phyloP scores from a whole-genome alignment of 2,888 invertebrate species.

The Andrena praecox region DNA sequence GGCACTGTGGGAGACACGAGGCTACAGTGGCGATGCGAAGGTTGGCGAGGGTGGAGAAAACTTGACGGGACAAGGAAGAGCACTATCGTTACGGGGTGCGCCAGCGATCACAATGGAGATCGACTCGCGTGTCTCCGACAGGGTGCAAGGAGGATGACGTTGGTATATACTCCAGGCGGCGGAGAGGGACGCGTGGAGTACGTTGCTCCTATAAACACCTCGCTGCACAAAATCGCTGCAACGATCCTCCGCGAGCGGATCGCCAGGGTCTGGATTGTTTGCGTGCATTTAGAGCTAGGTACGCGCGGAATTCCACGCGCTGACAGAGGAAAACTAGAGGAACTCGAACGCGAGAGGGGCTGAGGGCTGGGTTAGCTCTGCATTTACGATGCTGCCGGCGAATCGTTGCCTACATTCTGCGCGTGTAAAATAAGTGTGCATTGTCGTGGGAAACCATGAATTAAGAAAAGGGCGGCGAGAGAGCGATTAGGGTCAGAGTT shows the following conservation, averaged over 20 bases:
- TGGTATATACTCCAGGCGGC: neutral
- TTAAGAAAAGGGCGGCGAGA: neutral
- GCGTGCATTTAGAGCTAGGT: constrained; percentile 3
- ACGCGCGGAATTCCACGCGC: constrained; percentile 19
- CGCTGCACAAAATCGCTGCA: constrained; percentile 65
- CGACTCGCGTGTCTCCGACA: constrained; percentile 57
- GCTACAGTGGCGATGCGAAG: constrained; percentile 1
- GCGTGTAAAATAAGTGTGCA: neutral
- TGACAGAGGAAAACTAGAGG: neutral
- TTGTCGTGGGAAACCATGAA: too few species aligned
- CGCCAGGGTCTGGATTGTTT: constrained; percentile 44
- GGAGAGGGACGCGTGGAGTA: constrained; percentile 49
- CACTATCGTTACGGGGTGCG: constrained; percentile 64
- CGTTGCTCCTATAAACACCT: constrained; percentile 70
- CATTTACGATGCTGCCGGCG: constrained; percentile 4
- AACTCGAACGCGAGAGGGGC: neutral
- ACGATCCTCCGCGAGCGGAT: constrained; percentile 45
- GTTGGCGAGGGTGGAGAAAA: constrained; percentile 42
- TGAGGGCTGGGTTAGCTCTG: neutral
- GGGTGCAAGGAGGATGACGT: constrained; percentile 49
- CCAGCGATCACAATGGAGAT: constrained; percentile 55
- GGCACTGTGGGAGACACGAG: neutral
- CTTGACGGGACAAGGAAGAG: constrained; percentile 63
- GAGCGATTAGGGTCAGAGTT: neutral
- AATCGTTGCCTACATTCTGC: neutral